Conservation (phyloP, 2,797 vertebrate genomes). For the Meriones psammophilus region DNA sequence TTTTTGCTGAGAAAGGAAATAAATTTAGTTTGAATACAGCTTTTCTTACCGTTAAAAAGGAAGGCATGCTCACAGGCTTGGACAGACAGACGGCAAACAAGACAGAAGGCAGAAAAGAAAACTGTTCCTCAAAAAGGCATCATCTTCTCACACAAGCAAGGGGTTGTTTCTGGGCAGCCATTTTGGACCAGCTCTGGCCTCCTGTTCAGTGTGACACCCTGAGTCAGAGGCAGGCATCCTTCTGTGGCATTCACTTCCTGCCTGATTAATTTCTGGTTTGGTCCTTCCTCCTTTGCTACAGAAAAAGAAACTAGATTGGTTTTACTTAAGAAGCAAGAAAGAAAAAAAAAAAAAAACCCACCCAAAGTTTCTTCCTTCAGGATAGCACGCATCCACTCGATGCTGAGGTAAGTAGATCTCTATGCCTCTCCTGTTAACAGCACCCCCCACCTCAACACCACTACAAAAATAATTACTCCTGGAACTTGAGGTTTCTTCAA, state of each 20-base stretch:
- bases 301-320: slow-evolving; percentile 81
- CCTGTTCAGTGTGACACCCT: slow-evolving; percentile 73
- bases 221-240: slow-evolving; percentile 87
- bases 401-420: not conserved
- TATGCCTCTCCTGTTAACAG: not conserved
- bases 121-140: slow-evolving; percentile 55
- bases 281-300: slow-evolving; percentile 83
- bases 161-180: slow-evolving; percentile 73
- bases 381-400: not conserved
- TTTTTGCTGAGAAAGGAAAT: slow-evolving; percentile 61
- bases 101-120: slow-evolving; percentile 23
- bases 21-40: slow-evolving; percentile 53
- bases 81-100: slow-evolving; percentile 54
- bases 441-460: not conserved
- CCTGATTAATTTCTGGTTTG: slow-evolving; percentile 88
- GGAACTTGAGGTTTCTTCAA: slow-evolving; percentile 57
- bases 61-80: slow-evolving; percentile 68
- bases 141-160: slow-evolving; percentile 63
- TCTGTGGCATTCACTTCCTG: slow-evolving; percentile 89
- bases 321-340: slow-evolving; percentile 77
- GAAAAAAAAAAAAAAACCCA: no score
- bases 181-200: slow-evolving; percentile 80
- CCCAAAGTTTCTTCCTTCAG: slow-evolving; percentile 2
- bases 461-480: slow-evolving; percentile 53
- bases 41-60: slow-evolving; percentile 81